These are phyloP conservation scores for Cyprinodon diabolis DNA, from an alignment of 2,797 vertebrate genomes.

Conservation along the genomic window DNA sequence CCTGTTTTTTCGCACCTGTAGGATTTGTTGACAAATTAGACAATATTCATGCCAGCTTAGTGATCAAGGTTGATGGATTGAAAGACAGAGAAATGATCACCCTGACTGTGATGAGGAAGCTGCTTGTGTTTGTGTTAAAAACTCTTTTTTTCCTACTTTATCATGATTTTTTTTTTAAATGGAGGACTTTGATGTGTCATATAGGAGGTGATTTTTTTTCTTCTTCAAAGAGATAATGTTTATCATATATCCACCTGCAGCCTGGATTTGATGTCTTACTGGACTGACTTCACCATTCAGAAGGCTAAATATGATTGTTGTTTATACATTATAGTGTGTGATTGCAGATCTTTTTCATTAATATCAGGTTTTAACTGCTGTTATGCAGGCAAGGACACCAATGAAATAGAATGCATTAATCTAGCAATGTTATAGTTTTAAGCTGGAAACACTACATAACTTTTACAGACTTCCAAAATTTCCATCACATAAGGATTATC, in stretches of 20 bases:
- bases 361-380: not conserved
- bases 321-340: not conserved
- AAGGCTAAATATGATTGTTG: not conserved
- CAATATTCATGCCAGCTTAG: slow-evolving; percentile 27
- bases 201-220: too few relatives aligned
- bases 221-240: not conserved
- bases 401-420: too few relatives aligned
- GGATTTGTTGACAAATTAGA: slow-evolving; percentile 45
- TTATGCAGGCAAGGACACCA: not conserved
- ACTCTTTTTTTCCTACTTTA: slow-evolving; percentile 5
- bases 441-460: not conserved
- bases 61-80: slow-evolving; percentile 50
- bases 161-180: not conserved
- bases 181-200: not conserved
- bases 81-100: slow-evolving; percentile 21
- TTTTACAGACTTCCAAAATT: too few relatives aligned
- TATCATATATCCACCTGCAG: not conserved
- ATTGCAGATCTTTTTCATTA: not conserved
- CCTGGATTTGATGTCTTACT: not conserved
- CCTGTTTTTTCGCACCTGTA: slow-evolving; percentile 2
- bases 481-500: too few relatives aligned
- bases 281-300: not conserved
- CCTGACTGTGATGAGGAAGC: not conserved
- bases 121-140: slow-evolving; percentile 16
- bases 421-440: not conserved